phyloP scores from a whole-genome alignment of 2,888 invertebrate genomes.

The Maniola hyperantus region DNA sequence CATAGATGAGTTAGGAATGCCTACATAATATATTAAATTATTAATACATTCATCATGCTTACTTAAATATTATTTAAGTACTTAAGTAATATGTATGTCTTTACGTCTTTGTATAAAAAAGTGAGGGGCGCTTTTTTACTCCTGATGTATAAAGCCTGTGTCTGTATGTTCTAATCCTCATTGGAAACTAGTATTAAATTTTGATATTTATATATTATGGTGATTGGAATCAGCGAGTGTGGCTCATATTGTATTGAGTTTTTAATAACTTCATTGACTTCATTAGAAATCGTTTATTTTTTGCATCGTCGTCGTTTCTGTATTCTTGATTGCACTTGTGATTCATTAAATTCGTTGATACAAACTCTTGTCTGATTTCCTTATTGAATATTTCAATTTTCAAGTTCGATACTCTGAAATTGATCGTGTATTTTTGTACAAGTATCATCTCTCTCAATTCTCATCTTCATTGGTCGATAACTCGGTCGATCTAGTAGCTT shows the following conservation, averaged over 20 bases:
- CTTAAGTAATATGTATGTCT: no score
- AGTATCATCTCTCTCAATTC: neutral
- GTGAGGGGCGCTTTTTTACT: no score
- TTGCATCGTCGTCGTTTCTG: neutral
- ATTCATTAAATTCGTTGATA: neutral
- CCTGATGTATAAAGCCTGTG: no score
- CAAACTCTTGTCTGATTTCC: neutral
- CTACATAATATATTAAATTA: no score
- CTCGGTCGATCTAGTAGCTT: no score
- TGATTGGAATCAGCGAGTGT: slow-evolving; percentile 9
- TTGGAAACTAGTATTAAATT: slow-evolving; percentile 6
- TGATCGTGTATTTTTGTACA: neutral
- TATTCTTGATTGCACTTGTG: neutral
- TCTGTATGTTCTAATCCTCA: no score
- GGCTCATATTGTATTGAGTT: slow-evolving; percentile 5
- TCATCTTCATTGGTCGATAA: no score
- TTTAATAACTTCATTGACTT: slow-evolving; percentile 2
- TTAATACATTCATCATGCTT: no score
- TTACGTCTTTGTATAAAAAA: no score
- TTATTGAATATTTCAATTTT: neutral
- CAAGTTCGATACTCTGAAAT: neutral
- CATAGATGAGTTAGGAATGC: no score
- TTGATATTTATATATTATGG: no score
- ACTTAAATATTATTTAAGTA: no score
- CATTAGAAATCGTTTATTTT: neutral